phyloP scores from a whole-genome alignment of 2,113 vertebrate species.

The Melanocharis versteri region DNA sequence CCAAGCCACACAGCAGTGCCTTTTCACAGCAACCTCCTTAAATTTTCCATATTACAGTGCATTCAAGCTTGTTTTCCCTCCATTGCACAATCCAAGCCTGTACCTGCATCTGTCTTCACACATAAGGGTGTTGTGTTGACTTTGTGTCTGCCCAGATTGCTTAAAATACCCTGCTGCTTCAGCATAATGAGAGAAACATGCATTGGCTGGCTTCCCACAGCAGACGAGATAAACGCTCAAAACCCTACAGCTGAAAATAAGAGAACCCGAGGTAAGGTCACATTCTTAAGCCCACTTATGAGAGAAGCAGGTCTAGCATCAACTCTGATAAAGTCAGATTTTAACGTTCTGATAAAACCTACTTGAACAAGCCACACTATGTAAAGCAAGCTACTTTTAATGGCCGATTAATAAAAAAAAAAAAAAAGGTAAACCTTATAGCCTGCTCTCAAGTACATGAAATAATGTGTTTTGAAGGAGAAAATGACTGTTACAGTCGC shows the following conservation, averaged over 20 bases:
- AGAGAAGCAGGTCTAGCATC: background rate
- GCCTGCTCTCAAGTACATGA: background rate
- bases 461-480: background rate
- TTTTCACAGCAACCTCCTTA: background rate
- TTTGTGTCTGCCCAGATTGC: background rate
- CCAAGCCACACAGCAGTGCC: background rate
- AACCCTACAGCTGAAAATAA: background rate
- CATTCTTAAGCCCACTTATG: background rate
- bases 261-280: background rate
- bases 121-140: background rate
- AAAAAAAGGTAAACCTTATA: background rate
- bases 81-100: background rate
- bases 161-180: background rate
- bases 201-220: background rate
- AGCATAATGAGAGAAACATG: background rate
- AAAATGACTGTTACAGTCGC: rapidly evolving
- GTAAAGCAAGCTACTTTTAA: background rate
- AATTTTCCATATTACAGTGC: background rate
- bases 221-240: background rate
- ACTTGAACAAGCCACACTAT: background rate
- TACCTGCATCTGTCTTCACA: background rate
- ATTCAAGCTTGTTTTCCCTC: background rate
- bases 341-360: background rate
- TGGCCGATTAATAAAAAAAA: background rate
- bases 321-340: background rate